These are phyloP conservation scores for Sycophaga agraensis DNA, from an alignment of 1,140 invertebrate genomes.

Conservation along the genomic window DNA sequence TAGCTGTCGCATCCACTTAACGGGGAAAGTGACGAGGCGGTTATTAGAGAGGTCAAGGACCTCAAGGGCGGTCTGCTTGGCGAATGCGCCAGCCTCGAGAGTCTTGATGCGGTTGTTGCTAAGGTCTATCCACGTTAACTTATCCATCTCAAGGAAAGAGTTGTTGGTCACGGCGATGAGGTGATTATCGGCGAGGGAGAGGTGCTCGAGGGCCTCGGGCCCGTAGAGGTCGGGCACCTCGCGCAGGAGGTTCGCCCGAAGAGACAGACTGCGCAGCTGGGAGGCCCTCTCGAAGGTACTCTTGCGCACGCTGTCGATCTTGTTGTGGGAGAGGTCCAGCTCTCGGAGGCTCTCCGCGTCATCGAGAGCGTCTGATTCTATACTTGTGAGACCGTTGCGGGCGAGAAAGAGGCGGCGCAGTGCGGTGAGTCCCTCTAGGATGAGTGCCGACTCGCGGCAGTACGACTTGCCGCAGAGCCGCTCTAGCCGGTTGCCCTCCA, in stretches of 20 bases:
- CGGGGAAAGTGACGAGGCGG: not conserved
- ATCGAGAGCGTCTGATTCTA: conserved; percentile 22
- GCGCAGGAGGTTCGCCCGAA: not conserved
- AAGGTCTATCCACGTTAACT: not conserved
- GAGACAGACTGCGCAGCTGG: not conserved
- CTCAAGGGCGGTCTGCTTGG: not conserved
- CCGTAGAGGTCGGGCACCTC: not conserved
- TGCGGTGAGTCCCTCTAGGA: not conserved
- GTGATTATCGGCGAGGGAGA: conserved; percentile 4
- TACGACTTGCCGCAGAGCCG: not conserved
- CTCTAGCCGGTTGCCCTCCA: not conserved
- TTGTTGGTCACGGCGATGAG: not conserved
- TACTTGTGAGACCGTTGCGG: not conserved
- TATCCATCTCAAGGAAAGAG: not conserved
- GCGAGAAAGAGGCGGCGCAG: not conserved
- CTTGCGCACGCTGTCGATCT: conserved; percentile 3
- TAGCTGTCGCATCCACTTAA: not conserved
- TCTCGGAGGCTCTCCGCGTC: not conserved
- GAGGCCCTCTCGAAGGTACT: conserved; percentile 2
- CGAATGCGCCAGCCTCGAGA: not conserved
- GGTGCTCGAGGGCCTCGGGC: not conserved
- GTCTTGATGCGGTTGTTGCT: conserved; percentile 2
- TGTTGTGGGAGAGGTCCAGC: conserved; percentile 25
- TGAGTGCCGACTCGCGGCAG: not conserved
- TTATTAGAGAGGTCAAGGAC: conserved; percentile 13